Evolutionary conservation across 2,113 vertebrate genomes (phyloP).

Genomic region (Myotis brandtii): DNA sequence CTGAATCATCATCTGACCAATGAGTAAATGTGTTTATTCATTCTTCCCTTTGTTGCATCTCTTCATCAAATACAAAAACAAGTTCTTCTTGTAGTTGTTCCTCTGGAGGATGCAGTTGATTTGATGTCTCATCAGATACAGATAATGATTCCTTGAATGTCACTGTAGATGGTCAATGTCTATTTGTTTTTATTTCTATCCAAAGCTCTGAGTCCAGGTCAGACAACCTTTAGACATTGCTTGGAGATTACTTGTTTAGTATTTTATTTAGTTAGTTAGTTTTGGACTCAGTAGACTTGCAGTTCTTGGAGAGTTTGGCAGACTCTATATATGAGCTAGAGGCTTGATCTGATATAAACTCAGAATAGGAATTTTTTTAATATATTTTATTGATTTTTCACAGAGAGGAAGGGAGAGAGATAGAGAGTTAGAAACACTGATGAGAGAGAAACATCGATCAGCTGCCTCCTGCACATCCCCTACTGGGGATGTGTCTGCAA

Average conservation of each 20-base stretch:
- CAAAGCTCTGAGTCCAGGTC: slow-evolving; percentile 91
- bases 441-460: too few species aligned
- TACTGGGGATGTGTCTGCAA: too few species aligned
- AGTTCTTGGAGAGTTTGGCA: slow-evolving; percentile 84
- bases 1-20: slow-evolving; percentile 85
- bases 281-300: slow-evolving; percentile 69
- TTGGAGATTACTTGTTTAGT: slow-evolving; percentile 81
- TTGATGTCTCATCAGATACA: slow-evolving; percentile 48
- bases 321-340: slow-evolving; percentile 73
- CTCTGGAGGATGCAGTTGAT: slow-evolving; percentile 67
- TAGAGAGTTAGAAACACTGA: too few species aligned
- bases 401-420: too few species aligned
- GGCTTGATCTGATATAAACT: neutral
- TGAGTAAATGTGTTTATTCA: slow-evolving; percentile 84
- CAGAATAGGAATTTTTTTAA: neutral
- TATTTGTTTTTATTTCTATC: slow-evolving; percentile 91
- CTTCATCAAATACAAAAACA: slow-evolving; percentile 90
- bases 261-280: neutral
- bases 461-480: too few species aligned
- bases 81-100: slow-evolving; percentile 91
- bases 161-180: slow-evolving; percentile 84
- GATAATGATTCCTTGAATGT: slow-evolving; percentile 87
- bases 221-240: slow-evolving; percentile 82
- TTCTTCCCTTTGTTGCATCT: slow-evolving; percentile 81
- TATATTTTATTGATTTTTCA: too few species aligned